Evolutionary conservation across 2,113 vertebrate genomes (phyloP), one percentile per base, ranked within the genome.

Genomic region (Caloenas nicobarica): DNA sequence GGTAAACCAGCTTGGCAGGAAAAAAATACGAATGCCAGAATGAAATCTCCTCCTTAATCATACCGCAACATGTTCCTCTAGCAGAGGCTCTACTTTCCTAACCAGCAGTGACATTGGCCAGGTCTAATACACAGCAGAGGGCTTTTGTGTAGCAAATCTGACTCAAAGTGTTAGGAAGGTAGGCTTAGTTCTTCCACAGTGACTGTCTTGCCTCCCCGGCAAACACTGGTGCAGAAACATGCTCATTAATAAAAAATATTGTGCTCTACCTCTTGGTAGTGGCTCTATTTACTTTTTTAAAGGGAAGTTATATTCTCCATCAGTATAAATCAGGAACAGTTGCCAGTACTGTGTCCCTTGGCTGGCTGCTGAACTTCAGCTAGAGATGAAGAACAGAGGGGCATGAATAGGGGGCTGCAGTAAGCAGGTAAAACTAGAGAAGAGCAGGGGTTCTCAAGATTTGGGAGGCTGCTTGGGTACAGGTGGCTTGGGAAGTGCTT

Each of bases 251-350:
- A 90, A 81, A 60, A 48, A 38, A 66, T 24, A 64, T 12, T 23
- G 38, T 76, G 66, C n/a, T 93, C 31, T 84, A 72, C 42, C 51
- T 94, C 69, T 88, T 65, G 40, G 44, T 86, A 82, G 68, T 66
- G n/a, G 36, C 56, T 95, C 51, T 95, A 57, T 93, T 96, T 97
- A 77, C 66, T 91, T 89, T 93, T 80, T 36, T 80, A 57, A 91
- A 80, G 64, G 48, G n/a, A 90, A 90, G 54, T 89, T 91, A 69
- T 53, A 51, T 64, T 89, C 81, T 91, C 61, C 38, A 44, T 93
- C 74, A 70, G 50, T 80, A 82, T 86, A 77, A 93, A 92, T 93
- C 66, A 23, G 88, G 36, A 82, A 33, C 13, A 53, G 46, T 88
- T 94, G 82, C 71, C 64, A 81, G 64, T 33, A 40, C 71, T 83